Conservation (phyloP, 1,140 invertebrate genomes). For the Nasonia vitripennis region DNA sequence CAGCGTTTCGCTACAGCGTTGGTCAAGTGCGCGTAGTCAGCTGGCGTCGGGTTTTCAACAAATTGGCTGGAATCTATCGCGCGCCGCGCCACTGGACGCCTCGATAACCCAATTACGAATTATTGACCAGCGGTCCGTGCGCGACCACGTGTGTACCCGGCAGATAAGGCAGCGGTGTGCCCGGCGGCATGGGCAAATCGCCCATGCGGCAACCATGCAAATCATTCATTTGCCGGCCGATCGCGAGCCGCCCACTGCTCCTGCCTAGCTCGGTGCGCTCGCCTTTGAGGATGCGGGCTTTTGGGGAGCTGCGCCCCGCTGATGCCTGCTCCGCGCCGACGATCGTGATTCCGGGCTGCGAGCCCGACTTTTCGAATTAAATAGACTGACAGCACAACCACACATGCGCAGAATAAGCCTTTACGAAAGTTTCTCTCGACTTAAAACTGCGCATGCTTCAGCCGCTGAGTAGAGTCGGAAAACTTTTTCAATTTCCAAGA, state of each 20-base stretch:
- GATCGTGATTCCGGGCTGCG: no score
- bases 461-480: no score
- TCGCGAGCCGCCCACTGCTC: not conserved
- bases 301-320: no score
- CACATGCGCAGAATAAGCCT: no score
- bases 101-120: slow-evolving; percentile 44
- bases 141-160: slow-evolving; percentile 15
- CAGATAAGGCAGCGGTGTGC: slow-evolving; percentile 32
- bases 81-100: not conserved
- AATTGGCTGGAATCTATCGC: slow-evolving; percentile 39
- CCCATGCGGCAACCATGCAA: slow-evolving; percentile 35
- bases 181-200: not conserved
- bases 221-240: slow-evolving; percentile 27
- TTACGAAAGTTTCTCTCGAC: no score
- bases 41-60: not conserved
- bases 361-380: no score
- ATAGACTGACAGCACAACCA: no score
- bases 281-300: not conserved
- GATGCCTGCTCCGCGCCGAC: no score
- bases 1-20: no score
- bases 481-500: not conserved
- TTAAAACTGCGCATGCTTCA: not conserved
- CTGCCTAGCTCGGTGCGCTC: no score
- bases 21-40: no score
- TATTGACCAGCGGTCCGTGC: slow-evolving; percentile 40